Evolutionary conservation across 2,113 vertebrate genomes (phyloP), one percentile per base, ranked within the genome.

Genomic region (Lynx canadensis): DNA sequence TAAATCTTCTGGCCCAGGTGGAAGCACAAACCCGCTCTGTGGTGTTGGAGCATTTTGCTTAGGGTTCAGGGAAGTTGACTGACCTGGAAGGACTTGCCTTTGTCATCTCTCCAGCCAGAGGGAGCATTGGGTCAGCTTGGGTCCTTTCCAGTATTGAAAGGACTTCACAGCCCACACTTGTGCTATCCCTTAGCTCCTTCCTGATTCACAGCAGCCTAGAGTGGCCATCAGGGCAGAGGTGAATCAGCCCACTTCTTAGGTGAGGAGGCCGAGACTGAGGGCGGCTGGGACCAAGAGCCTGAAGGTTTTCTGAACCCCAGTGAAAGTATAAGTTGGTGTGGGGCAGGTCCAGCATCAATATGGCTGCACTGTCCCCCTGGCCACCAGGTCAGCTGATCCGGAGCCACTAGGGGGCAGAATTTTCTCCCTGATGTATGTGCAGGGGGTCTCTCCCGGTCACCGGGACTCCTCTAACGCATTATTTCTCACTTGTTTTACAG

Each of bases 401-500:
- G 71, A 57, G 63, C 93, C 96, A 85, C 92, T 57, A 91, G 95
- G 45, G 96, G 87, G 96, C 93, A 95, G 96, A 57, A 10, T 73
- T 85, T 85, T 60, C 66, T 76, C 71, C 38, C 23, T 4, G 10
- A 7, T 21, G 57, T 71, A 8, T 1, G 3, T 5, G 15, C 9
- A 52, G 7, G 9, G 38, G 23, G 50, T 65, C n/a, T 57, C 45
- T 27, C 0, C 66, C 7, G 45, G 57, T 55, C n/a, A 3, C 38
- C 27, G 0, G 16, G 41, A 29, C 33, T 12, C 36, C 9, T 7
- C 95, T 98, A 95, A 99, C 18, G 4, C 5, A 0, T 66, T 55
- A 3, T 97, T 90, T 97, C 48, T 65, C 96, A 84, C 98, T 87
- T 98, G 96, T 98, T 95, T 86, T 94, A 69, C 99, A 99, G 99